These are phyloP conservation scores for Diploptera punctata DNA, from an alignment of 2,888 invertebrate species.

Conservation along the genomic window DNA sequence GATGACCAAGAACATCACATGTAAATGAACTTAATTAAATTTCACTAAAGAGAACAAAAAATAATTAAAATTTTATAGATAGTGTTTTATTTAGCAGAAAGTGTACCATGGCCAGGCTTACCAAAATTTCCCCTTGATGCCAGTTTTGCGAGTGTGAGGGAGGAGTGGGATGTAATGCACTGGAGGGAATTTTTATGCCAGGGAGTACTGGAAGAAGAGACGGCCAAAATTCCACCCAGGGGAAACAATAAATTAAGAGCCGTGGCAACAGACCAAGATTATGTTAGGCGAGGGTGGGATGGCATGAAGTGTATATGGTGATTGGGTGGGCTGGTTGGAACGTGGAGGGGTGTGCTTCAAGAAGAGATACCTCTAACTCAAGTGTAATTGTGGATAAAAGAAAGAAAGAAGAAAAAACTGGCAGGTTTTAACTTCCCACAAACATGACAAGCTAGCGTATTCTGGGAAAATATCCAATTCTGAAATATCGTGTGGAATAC, in stretches of 20 bases:
- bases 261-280: constrained; percentile 39
- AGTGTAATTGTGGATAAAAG: constrained; percentile 22
- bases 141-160: neutral
- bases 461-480: no score
- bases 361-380: constrained; percentile 1
- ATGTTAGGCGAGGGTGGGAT: constrained; percentile 30
- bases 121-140: neutral
- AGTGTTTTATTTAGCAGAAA: no score
- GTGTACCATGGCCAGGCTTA: no score
- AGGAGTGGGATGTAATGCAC: constrained; percentile 15
- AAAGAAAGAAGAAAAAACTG: constrained; percentile 8
- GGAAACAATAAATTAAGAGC: constrained; percentile 38
- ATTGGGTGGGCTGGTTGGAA: constrained; percentile 27
- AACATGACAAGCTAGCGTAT: no score
- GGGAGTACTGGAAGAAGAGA: neutral
- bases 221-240: constrained; percentile 26
- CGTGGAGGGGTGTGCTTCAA: neutral
- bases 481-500: no score
- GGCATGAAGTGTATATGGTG: constrained; percentile 30
- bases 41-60: no score
- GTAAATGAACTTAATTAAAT: no score
- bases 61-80: no score
- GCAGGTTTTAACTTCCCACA: no score
- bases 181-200: constrained; percentile 24
- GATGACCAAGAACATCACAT: no score